Evolutionary conservation across 1,140 invertebrate genomes (phyloP).

Genomic region (Magallana gigas): DNA sequence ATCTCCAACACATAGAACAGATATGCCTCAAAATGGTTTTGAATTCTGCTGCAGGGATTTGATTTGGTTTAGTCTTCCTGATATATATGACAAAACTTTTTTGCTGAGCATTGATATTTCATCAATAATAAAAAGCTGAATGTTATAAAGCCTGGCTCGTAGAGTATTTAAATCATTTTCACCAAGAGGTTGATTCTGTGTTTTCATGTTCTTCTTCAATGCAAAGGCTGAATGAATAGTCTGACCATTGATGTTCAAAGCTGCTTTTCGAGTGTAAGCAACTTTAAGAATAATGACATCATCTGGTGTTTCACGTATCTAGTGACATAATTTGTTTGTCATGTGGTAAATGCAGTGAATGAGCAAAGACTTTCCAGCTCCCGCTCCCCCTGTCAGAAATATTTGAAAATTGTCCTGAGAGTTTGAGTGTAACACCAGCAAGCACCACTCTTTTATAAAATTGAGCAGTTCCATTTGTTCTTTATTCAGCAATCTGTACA

Average conservation of each 20-base stretch:
- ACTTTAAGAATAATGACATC: slow-evolving; percentile 45
- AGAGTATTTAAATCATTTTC: slow-evolving; percentile 45
- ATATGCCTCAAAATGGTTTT: slow-evolving; percentile 56
- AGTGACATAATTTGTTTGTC: slow-evolving; percentile 20
- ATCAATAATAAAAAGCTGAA: slow-evolving; percentile 55
- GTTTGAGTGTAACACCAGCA: slow-evolving; percentile 1
- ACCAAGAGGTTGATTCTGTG: slow-evolving; percentile 41
- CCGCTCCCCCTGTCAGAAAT: slow-evolving; percentile 61
- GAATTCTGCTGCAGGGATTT: slow-evolving; percentile 39
- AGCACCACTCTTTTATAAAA: slow-evolving; percentile 40
- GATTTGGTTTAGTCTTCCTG: slow-evolving; percentile 56
- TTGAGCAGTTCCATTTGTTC: slow-evolving; percentile 40
- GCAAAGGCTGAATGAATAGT: slow-evolving; percentile 55
- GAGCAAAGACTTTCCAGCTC: slow-evolving; percentile 59
- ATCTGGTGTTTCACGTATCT: slow-evolving; percentile 45
- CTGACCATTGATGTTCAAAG: slow-evolving; percentile 52
- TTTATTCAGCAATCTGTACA: slow-evolving; percentile 14
- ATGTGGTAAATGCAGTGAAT: slow-evolving; percentile 51
- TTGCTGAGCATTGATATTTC: slow-evolving; percentile 60
- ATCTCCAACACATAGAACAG: slow-evolving; percentile 57
- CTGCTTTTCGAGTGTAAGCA: slow-evolving; percentile 56
- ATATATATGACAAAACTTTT: slow-evolving; percentile 50
- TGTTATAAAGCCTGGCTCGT: slow-evolving; percentile 4
- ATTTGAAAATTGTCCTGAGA: slow-evolving; percentile 56
- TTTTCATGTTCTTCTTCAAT: slow-evolving; percentile 28